phyloP scores from a whole-genome alignment of 2,113 vertebrate genomes.

The Isichthys henryi region DNA sequence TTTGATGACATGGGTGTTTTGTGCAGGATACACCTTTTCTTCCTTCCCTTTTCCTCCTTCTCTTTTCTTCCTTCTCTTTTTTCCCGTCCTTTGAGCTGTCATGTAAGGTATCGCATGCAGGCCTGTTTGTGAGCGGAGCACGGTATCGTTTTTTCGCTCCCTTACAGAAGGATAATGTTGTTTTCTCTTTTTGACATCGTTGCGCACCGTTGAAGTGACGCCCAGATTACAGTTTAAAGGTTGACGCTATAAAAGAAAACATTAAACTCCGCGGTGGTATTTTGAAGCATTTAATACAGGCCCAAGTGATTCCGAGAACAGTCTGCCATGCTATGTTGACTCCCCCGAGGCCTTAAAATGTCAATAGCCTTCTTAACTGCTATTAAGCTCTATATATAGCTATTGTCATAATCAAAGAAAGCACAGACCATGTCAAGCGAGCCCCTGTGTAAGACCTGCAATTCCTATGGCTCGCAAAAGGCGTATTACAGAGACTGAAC shows the following conservation, averaged over 20 bases:
- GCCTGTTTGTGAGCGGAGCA: not conserved
- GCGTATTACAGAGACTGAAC: not conserved
- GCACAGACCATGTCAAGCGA: not conserved
- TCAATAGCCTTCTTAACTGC: not conserved
- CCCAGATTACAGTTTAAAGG: not conserved
- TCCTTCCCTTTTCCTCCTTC: not conserved
- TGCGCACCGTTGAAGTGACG: not conserved
- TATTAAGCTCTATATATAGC: slow-evolving; percentile 5
- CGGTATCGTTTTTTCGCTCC: not conserved
- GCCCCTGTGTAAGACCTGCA: not conserved
- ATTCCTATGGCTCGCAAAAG: not conserved
- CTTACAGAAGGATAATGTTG: not conserved
- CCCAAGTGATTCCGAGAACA: not conserved
- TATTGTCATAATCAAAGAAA: not conserved
- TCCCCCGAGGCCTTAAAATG: not conserved
- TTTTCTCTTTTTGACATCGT: not conserved
- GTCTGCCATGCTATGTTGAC: not conserved
- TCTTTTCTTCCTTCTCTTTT: not conserved
- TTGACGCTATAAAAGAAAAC: not conserved
- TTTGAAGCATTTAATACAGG: not conserved
- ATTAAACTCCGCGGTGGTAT: not conserved
- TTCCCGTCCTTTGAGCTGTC: not conserved
- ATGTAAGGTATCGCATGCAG: not conserved
- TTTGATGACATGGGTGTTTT: not conserved
- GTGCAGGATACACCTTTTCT: not conserved